These are phyloP conservation scores for Netelia inedita DNA, from an alignment of 2,888 invertebrate genomes.

Conservation along the genomic window DNA sequence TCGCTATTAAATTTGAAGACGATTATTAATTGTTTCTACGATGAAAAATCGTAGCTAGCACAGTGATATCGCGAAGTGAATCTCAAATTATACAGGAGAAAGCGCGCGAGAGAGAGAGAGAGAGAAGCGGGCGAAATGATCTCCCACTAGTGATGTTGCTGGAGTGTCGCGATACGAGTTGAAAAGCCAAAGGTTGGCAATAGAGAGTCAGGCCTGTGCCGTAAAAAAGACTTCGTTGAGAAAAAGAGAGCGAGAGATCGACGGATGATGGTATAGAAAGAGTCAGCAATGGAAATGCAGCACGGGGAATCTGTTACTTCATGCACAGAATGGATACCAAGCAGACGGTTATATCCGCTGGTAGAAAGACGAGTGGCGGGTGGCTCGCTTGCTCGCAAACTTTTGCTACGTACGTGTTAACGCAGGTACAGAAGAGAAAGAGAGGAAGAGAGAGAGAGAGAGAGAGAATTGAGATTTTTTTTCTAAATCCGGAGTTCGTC, in stretches of 20 bases:
- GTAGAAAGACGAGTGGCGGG: constrained; percentile 33
- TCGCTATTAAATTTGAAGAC: no score
- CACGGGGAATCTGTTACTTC: constrained; percentile 17
- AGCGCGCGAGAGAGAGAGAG: background rate
- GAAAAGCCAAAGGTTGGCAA: constrained; percentile 21
- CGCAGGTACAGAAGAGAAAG: background rate
- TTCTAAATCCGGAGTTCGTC: background rate
- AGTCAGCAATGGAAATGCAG: background rate
- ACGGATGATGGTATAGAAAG: constrained; percentile 33
- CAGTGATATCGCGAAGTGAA: no score
- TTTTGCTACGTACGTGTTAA: constrained; percentile 14
- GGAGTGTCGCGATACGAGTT: constrained; percentile 21
- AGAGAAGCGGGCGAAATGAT: background rate
- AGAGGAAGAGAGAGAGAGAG: background rate
- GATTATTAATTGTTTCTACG: no score
- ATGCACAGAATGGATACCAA: constrained; percentile 5
- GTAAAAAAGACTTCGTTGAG: background rate
- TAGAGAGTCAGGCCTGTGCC: background rate
- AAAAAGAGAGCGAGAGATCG: constrained; percentile 4
- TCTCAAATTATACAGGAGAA: no score
- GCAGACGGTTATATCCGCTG: constrained; percentile 34
- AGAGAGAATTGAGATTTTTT: background rate
- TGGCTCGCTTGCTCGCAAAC: constrained; percentile 18
- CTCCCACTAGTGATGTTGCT: background rate
- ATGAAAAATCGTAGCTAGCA: no score